Evolutionary conservation across 2,797 vertebrate species (phyloP), one percentile per base, ranked within the genome.

Genomic region (Enteromius unitaeniatus): DNA sequence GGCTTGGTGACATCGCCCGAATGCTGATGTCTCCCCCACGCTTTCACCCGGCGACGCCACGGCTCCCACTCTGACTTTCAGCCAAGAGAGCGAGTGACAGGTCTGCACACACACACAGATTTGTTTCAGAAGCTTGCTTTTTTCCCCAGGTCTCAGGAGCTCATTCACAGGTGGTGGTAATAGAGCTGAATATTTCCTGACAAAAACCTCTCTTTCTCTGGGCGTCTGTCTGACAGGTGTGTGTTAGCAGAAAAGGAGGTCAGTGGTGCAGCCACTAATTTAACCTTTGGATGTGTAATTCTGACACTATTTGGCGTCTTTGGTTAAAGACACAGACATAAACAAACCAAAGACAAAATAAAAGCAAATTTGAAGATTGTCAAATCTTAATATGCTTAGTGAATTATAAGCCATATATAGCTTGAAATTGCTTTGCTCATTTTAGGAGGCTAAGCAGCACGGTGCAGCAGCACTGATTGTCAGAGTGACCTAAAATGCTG

Each of bases 171-270:
- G 88, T 91, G 90, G 86, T 72, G 78, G 88, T 85, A 89, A 89
- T 87, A 87, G 88, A 88, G 83, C 85, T 89, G 88, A 89, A 91
- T 89, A 89, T 89, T 89, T 89, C 81, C 89, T 88, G 87, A 91
- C 88, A 89, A 89, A 91, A 87, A 70, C 86, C 84, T 47, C n/a
- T 89, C 84, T 87, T 75, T 51, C 81, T 84, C 49, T 60, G 68
- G 79, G 86, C 77, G 75, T 72, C 73, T 26, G 76, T 62, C 82
- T 89, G 87, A 89, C 83, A 84, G 83, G 74, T 87, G 83, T 83
- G 62, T 85, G 85, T 87, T 85, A 87, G 74, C 51, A 74, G 79
- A 79, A 84, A 88, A 87, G 70, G 84, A 83, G 87, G 87, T 89
- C 88, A 88, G 78, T 83, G 65, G 81, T 70, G 58, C 62, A 78